These are phyloP conservation scores for Yasuhikotakia modesta DNA, from an alignment of 2,797 vertebrate species.

Conservation along the genomic window DNA sequence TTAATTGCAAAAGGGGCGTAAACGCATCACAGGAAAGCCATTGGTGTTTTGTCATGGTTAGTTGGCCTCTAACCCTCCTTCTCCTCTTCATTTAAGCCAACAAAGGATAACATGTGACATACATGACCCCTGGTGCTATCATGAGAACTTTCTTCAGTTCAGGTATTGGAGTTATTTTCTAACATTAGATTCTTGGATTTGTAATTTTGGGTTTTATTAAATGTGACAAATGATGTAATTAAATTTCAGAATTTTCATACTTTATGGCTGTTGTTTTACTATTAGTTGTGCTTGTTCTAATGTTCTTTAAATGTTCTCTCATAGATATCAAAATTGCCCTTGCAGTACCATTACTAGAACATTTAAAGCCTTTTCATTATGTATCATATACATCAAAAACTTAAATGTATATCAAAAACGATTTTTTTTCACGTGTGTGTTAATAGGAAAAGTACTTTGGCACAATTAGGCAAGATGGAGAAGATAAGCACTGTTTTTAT, in stretches of 20 bases:
- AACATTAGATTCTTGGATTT: background rate
- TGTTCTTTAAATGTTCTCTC: too few species aligned
- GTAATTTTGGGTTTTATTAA: background rate
- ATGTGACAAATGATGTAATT: background rate
- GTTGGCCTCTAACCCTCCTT: conserved; percentile 45
- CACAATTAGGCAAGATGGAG: conserved; percentile 13
- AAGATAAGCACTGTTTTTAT: background rate
- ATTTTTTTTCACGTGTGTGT: background rate
- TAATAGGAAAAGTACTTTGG: background rate
- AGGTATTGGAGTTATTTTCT: background rate
- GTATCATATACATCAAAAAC: too few species aligned
- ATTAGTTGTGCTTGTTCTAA: background rate
- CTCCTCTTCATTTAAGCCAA: conserved; percentile 43
- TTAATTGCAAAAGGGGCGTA: conserved; percentile 28
- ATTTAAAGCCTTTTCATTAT: too few species aligned
- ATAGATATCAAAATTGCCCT: too few species aligned
- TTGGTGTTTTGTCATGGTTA: conserved; percentile 27
- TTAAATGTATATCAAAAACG: too few species aligned
- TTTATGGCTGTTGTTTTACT: background rate
- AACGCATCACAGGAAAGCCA: conserved; percentile 11
- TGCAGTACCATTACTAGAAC: too few species aligned
- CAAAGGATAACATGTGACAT: conserved; percentile 10
- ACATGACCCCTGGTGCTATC: conserved; percentile 17
- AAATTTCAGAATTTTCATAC: background rate
- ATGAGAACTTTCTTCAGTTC: background rate